These are phyloP conservation scores for Dione juno DNA, from an alignment of 2,888 invertebrate genomes.

Conservation along the genomic window DNA sequence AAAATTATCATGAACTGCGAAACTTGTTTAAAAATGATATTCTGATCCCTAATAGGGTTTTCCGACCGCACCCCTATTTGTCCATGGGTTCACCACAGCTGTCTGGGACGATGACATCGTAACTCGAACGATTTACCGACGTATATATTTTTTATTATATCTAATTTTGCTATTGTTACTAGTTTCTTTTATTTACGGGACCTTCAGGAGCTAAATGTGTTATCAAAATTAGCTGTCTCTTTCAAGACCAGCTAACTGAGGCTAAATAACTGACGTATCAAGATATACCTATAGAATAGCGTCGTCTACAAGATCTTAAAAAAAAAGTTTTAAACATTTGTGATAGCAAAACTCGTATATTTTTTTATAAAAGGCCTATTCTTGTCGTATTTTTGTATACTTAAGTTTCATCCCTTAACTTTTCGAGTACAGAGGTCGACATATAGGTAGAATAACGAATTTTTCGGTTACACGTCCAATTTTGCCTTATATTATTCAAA, in stretches of 20 bases:
- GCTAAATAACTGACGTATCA: too few species aligned
- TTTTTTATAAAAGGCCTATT: background rate
- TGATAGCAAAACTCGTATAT: too few species aligned
- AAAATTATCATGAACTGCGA: background rate
- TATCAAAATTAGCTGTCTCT: too few species aligned
- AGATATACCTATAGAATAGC: too few species aligned
- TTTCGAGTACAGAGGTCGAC: background rate
- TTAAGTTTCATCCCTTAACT: slow-evolving; percentile 18
- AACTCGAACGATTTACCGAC: slow-evolving; percentile 4
- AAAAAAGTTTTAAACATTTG: too few species aligned
- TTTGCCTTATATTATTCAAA: slow-evolving; percentile 6
- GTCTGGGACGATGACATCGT: slow-evolving; percentile 43
- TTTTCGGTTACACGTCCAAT: slow-evolving; percentile 1
- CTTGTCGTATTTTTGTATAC: background rate
- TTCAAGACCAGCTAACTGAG: too few species aligned
- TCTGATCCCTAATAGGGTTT: slow-evolving; percentile 30
- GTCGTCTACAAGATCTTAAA: too few species aligned
- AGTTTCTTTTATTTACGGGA: too few species aligned
- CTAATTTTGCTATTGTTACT: too few species aligned
- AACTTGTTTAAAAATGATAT: background rate
- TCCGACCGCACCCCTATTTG: slow-evolving; percentile 45
- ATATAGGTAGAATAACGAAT: background rate
- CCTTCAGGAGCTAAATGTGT: too few species aligned
- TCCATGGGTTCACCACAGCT: slow-evolving; percentile 26
- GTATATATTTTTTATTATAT: background rate